These are phyloP conservation scores for Clarias platycephalus DNA, from an alignment of 2,797 vertebrate species.

Conservation along the genomic window DNA sequence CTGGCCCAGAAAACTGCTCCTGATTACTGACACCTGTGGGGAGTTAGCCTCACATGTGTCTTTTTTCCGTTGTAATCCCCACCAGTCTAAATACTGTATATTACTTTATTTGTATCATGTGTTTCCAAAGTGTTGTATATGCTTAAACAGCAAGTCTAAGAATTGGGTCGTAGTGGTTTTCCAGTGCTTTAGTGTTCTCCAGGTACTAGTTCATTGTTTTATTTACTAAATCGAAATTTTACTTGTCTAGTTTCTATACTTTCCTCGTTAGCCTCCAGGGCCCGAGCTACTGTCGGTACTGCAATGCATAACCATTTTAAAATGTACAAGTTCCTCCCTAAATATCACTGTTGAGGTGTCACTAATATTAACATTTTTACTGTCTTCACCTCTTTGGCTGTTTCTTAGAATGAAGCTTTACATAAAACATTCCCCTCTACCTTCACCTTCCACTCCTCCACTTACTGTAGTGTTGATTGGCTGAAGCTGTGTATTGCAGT, in stretches of 20 bases:
- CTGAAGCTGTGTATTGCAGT: no score
- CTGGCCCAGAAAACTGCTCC: not conserved
- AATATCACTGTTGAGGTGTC: not conserved
- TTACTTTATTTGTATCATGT: constrained; percentile 26
- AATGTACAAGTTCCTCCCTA: no score
- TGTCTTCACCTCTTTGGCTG: not conserved
- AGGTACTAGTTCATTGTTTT: not conserved
- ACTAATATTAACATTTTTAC: not conserved
- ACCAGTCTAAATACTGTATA: constrained; percentile 22
- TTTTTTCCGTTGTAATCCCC: constrained; percentile 19
- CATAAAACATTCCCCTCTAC: no score
- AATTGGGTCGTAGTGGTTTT: not conserved
- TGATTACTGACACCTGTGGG: constrained; percentile 24
- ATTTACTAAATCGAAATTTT: not conserved
- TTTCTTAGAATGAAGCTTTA: no score
- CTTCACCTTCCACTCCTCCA: no score
- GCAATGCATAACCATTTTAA: not conserved
- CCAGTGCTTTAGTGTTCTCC: not conserved
- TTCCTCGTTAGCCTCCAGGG: not conserved
- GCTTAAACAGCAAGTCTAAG: not conserved
- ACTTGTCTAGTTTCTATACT: not conserved
- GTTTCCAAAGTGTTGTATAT: not conserved
- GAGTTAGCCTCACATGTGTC: not conserved
- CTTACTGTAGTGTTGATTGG: no score
- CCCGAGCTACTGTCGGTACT: not conserved